These are phyloP conservation scores for Podocnemis expansa DNA, from an alignment of 2,113 vertebrate genomes.

Conservation along the genomic window DNA sequence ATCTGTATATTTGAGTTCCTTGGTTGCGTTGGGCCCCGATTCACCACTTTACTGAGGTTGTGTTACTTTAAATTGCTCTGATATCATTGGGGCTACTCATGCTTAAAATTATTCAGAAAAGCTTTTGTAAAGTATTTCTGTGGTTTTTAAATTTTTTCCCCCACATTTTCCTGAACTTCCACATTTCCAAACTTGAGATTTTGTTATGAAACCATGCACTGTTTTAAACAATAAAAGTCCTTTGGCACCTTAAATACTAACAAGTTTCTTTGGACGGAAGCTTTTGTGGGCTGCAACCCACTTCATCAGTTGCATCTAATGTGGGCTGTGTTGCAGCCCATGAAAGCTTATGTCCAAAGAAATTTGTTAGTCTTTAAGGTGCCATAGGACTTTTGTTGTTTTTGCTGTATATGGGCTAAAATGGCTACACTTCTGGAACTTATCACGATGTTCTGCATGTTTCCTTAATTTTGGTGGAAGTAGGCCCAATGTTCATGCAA, in stretches of 20 bases:
- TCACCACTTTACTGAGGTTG: background rate
- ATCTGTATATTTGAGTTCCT: background rate
- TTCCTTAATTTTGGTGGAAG: background rate
- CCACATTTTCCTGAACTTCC: background rate
- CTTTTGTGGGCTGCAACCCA: too few species aligned
- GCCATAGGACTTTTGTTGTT: too few species aligned
- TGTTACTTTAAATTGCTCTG: background rate
- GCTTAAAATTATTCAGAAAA: background rate
- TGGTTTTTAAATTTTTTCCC: background rate
- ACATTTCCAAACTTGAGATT: background rate
- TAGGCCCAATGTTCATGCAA: background rate
- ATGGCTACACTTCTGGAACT: too few species aligned
- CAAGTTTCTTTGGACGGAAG: too few species aligned
- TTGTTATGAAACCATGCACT: background rate
- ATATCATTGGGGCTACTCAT: background rate
- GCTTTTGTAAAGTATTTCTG: background rate
- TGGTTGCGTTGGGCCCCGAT: background rate
- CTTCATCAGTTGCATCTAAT: too few species aligned
- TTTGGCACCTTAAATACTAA: too few species aligned
- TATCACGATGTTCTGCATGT: background rate
- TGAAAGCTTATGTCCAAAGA: too few species aligned
- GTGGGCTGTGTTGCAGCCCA: too few species aligned
- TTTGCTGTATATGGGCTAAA: too few species aligned
- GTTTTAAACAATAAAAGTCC: too few species aligned
- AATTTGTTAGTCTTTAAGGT: too few species aligned